Evolutionary conservation across 2,797 vertebrate genomes (phyloP), one percentile per base, ranked within the genome.

Genomic region (Dendrocincla fuliginosa): DNA sequence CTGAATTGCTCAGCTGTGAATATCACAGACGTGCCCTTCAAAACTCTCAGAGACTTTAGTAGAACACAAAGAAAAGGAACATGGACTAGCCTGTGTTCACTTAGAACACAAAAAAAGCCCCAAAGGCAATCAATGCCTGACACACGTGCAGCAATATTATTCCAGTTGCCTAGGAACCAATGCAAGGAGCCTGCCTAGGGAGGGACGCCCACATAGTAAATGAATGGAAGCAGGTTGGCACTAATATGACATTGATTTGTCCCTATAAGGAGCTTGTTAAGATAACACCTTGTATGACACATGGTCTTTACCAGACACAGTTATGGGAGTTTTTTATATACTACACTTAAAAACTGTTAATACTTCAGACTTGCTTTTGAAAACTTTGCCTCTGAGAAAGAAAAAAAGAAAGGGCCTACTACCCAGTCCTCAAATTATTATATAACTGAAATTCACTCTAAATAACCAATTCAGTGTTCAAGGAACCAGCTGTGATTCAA

Each of bases 101-200:
- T 93, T 86, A 73, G 42, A 96, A 97, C 47, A 74, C 60, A 94
- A 76, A 96, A 91, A 92, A 86, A 86, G 56, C 80, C 93, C 71
- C 86, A 95, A 97, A 97, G 84, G 69, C 86, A 96, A 96, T 91
- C 75, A 77, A 33, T 74, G 85, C 73, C 68, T 93, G 83, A 88
- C 69, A 84, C 89, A 92, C 9, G 13, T 92, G 69, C 67, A 93
- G 84, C 55, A 91, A 63, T 81, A 93, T 79, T 88, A 89, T 89
- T 90, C 79, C 49, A 91, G 93, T 91, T 97, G 92, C 80, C 68
- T 94, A 95, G 93, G 91, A 96, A 90, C 86, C 92, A 88, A 60
- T 1, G 33, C 80, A 73, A 91, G 30, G 52, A 92, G 82, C 70
- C 64, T 85, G 84, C 35, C 73, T 85, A 79, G 39, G 71, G 84